phyloP scores from a whole-genome alignment of 2,113 vertebrate species.

The Telmatochromis sp. region DNA sequence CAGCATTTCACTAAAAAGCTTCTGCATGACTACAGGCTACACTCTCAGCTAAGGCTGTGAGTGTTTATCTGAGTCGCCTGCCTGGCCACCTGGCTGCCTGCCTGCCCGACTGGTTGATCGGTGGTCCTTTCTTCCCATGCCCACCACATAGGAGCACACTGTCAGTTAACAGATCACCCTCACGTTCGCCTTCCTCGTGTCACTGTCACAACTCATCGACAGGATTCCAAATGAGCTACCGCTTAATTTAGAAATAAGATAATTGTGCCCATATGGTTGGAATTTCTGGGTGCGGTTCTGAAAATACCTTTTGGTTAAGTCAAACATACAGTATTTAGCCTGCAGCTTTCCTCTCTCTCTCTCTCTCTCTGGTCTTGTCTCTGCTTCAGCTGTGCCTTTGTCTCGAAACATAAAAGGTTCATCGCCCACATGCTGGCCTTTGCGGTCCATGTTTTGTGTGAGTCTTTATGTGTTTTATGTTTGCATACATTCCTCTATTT shows the following conservation, averaged over 20 bases:
- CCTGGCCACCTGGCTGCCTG: conserved; percentile 39
- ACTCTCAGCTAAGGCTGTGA: conserved; percentile 57
- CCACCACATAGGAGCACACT: conserved; percentile 37
- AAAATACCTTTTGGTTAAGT: conserved; percentile 65
- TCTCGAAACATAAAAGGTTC: conserved; percentile 64
- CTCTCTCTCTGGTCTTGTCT: conserved; percentile 22
- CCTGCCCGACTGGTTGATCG: conserved; percentile 35
- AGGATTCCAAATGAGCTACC: conserved; percentile 49
- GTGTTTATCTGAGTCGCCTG: conserved; percentile 40
- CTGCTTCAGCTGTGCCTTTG: conserved; percentile 55
- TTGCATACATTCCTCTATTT: neutral
- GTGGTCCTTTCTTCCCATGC: conserved; percentile 8
- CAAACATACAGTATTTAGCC: conserved; percentile 58
- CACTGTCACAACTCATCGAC: conserved; percentile 52
- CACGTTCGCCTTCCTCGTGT: conserved; percentile 34
- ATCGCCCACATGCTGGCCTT: conserved; percentile 60
- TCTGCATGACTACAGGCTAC: conserved; percentile 52
- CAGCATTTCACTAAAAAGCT: conserved; percentile 79
- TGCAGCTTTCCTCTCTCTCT: conserved; percentile 21
- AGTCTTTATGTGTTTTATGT: conserved; percentile 11
- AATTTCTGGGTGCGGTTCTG: conserved; percentile 53
- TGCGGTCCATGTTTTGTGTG: conserved; percentile 42
- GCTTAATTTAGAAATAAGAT: conserved; percentile 62
- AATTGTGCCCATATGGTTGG: conserved; percentile 68
- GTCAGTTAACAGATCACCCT: conserved; percentile 47